Base-by-base conservation (phyloP, 1,140 invertebrate genomes). In the Neotoxoptera formosana region DNA sequence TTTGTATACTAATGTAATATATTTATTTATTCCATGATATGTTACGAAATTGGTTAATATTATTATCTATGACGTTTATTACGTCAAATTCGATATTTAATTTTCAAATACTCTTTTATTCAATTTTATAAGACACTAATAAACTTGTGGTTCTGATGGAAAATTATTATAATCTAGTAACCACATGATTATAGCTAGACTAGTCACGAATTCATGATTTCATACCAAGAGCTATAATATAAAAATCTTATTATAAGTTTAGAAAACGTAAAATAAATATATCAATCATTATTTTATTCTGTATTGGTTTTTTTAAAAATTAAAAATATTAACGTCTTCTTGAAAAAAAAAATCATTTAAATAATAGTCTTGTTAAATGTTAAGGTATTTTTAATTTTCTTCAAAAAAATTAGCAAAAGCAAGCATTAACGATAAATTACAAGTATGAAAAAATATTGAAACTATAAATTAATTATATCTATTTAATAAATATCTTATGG, bases 81-180 rank as follows among this genome's bases (percentile, higher is more conserved):
- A 7, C n/a, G 25, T 87, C 20, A 9, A 48, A 11, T 47, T 47
- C 25, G 0, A 89, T 23, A 53, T 90, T 60, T 90, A 34, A 6
- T 90, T 89, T 30, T 56, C 36, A 51, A 53, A 41, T 90, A 51
- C 23, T 90, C 25, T 8, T 56, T 53, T 53, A 36, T 36, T 90
- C 0, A 53, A 56, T 90, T 56, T 34, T 21, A 41, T 90, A 21
- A 36, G 25, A 30, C 23, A 90, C 25, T 14, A 60, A 60, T 67
- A 17, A 41, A 60, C 36, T 45, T 20, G 14, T 30, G 14, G 36
- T 90, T 90, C 21, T 30, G 4, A 90, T 45, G n/a, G 25, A 90
- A 90, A 60, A 90, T 56, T 36, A 90, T 41, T 30, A 60, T 60
- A 90, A 36, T 90, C 36, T 90, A 36, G 30, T 67, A 41, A 60